Base-by-base conservation (phyloP, 2,888 invertebrate genomes). In the Dexiosoma caninum region DNA sequence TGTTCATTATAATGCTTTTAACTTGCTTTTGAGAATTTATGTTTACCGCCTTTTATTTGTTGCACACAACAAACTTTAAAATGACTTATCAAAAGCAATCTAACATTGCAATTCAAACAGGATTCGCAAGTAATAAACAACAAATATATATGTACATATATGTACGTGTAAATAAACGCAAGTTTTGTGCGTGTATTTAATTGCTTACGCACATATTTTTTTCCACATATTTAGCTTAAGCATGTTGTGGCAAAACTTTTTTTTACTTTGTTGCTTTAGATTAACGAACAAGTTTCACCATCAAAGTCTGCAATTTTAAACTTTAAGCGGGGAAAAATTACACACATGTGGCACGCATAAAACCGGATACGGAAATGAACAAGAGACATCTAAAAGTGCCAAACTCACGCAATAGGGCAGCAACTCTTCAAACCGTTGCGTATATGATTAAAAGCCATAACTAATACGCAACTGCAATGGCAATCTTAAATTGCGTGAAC, bases 181-280 rank as follows among this genome's bases (percentile, higher is more conserved):
- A 27, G 4, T 1, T 19, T 62, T 69, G 16, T 76, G 69, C 53
- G 40, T 75, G 49, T 16, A 12, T 27, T 59, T 71, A 78, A 76
- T 64, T 55, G 51, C 42, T 51, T 79, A 79, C 79, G 79, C 79
- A 70, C 42, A 75, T 69, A n/a, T n/a, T n/a, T 51, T 75, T 79
- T 79, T 79, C 79, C 69, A 70, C 42, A 44, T 64, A 53, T 70
- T 79, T 79, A 74, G 19, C 62, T 46, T 32, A 21, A 44, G 37
- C 66, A 72, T 78, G 55, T 72, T 67, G 57, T 67, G 21, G 78
- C 60, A 30, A 72, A 72, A 42, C 60, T 21, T 23, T 35, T 37
- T 53, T 53, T 62, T 14, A 53, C 32, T 40, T 72, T 72, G 55
- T 60, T 60, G 35, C 66, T 72, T 55, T 42, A 78, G 53, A 64